Evolutionary conservation across 2,113 vertebrate genomes (phyloP), one percentile per base, ranked within the genome.

Genomic region (Psittacus erithacus): DNA sequence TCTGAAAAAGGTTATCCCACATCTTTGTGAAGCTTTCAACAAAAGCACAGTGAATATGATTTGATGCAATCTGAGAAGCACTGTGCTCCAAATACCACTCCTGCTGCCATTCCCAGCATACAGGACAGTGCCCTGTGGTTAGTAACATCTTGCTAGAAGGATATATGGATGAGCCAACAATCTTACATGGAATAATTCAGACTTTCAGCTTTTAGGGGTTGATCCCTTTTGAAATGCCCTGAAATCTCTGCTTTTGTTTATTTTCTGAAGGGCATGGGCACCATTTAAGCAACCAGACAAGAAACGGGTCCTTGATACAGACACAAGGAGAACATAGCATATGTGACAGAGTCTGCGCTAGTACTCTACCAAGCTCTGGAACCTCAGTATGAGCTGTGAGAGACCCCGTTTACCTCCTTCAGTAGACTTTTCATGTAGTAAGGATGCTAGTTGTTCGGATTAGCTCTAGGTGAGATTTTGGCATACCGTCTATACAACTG

Each of bases 1-100:
- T 92, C 86, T 78, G 33, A 67, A 93, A 93, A 84, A 93, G 29
- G 52, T 94, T 93, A 87, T 67, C 31, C 43, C 80, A 79, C 77
- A 86, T 88, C 59, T 87, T 79, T 76, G 38, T 73, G 81, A 82
- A 95, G 53, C 41, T 78, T 92, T 86, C 71, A 95, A 39, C 70
- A 90, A 71, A 87, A 75, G 10, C 13, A 11, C 43, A 94, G 52
- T 64, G 43, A 68, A 29, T 82, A 24, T 69, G 83, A 86, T 79
- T 33, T 74, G 27, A 92, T 95, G 17, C 27, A 79, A 93, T 35
- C 25, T 83, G 65, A 89, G 43, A 90, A 94, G 82, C 41, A 39
- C 8, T 1, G 3, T 64, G 18, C 38, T 92, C 52, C 82, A 33
- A n/a, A 83, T 46, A 80, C 17, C 22, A 33, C 22, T 47, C 64